Percentiles rank a stretch among this genome's conserved stretches.
These are phyloP conservation scores for Ochlodes sylvanus DNA, from an alignment of 2,888 invertebrate species.

Conservation along the genomic window DNA sequence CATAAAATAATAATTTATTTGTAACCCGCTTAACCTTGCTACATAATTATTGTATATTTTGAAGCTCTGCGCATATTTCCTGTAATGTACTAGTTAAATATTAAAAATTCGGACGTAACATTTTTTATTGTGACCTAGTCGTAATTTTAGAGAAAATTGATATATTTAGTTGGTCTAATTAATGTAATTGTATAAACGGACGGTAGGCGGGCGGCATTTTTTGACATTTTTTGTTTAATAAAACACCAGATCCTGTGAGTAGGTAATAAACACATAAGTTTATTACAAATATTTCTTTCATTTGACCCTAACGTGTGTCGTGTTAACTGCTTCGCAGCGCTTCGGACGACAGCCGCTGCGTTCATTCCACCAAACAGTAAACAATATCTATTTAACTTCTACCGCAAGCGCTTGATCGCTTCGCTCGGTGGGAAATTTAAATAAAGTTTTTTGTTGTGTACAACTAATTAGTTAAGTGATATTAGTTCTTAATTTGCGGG, in stretches of 20 bases:
- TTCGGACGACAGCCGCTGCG: too few relatives aligned
- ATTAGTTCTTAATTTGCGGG: too few relatives aligned
- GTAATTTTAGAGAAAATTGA: constrained; percentile 64
- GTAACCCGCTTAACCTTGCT: not conserved
- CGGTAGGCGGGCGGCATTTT: constrained; percentile 61
- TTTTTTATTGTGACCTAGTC: constrained; percentile 55
- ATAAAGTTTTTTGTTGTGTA: too few relatives aligned
- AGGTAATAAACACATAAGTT: constrained; percentile 79
- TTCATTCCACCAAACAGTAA: too few relatives aligned
- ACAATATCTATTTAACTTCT: too few relatives aligned
- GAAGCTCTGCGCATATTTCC: constrained; percentile 29
- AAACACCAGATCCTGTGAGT: constrained; percentile 72
- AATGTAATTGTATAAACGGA: constrained; percentile 55
- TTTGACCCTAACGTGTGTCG: constrained; percentile 5
- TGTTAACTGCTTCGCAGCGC: too few relatives aligned
- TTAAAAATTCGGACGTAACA: constrained; percentile 59
- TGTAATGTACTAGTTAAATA: constrained; percentile 31
- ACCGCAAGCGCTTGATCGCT: too few relatives aligned
- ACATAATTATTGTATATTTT: not conserved
- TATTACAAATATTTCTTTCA: constrained; percentile 65
- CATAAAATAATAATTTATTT: too few relatives aligned
- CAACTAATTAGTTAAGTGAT: too few relatives aligned
- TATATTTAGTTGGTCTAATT: constrained; percentile 43
- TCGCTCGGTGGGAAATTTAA: too few relatives aligned
- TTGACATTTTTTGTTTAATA: constrained; percentile 54